phyloP scores from a whole-genome alignment of 92 coral and sea anemone genomes.

The Actinostola sp. region DNA sequence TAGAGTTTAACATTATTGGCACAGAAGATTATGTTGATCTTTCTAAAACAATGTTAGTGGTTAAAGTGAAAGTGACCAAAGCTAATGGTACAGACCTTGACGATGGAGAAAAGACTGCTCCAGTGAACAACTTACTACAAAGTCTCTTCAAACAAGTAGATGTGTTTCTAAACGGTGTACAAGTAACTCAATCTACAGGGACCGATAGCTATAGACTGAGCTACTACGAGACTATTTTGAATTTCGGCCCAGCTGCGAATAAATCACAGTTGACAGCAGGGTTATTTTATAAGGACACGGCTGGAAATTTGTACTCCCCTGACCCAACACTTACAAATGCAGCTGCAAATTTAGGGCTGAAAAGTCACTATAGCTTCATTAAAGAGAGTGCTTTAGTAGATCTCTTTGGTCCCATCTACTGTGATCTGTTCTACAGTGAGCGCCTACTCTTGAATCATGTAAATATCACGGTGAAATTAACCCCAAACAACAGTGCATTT shows the following conservation, averaged over 20 bases:
- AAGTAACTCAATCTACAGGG: conserved; percentile 30
- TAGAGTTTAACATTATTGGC: conserved; percentile 6
- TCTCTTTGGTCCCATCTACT: not conserved
- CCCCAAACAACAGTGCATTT: not conserved
- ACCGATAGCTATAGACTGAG: conserved; percentile 2
- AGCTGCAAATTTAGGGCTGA: too few species aligned
- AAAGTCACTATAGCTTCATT: too few species aligned
- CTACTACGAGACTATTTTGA: conserved; percentile 20
- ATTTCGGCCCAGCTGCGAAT: conserved; percentile 22
- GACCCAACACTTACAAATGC: too few species aligned
- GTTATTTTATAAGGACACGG: conserved; percentile 28
- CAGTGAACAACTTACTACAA: conserved; percentile 24
- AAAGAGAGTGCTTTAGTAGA: not conserved
- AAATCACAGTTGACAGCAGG: conserved; percentile 14
- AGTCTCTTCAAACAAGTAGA: conserved; percentile 35
- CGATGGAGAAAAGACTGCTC: not conserved
- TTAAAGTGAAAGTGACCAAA: too few species aligned
- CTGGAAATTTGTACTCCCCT: conserved; percentile 6
- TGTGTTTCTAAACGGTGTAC: conserved; percentile 14
- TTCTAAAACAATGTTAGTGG: too few species aligned
- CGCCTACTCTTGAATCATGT: not conserved
- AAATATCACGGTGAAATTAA: not conserved
- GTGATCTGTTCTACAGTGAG: not conserved
- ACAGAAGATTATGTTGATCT: conserved; percentile 21
- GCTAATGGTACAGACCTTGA: too few species aligned